phyloP scores from a whole-genome alignment of 2,113 vertebrate genomes.

The Pantherophis guttatus region DNA sequence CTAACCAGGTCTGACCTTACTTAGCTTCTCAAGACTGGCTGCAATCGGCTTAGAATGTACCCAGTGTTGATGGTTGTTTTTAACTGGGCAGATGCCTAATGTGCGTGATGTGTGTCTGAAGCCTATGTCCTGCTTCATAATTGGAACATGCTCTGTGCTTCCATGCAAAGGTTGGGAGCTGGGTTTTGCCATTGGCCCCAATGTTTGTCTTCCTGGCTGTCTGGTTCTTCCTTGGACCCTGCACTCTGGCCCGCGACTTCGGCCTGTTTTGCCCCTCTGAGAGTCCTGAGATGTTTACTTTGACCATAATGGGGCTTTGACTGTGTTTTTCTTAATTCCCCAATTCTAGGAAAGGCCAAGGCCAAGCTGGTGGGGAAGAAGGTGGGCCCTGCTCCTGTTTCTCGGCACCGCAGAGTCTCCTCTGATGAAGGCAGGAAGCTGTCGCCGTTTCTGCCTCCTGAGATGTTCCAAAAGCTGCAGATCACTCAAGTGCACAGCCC shows the following conservation, averaged over 20 bases:
- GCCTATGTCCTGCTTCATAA: neutral
- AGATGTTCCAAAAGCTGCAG: constrained; percentile 89
- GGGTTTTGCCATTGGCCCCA: neutral
- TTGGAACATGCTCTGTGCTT: neutral
- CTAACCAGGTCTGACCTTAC: neutral
- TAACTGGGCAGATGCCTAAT: neutral
- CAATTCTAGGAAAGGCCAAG: constrained; percentile 56
- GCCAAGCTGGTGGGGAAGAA: constrained; percentile 29
- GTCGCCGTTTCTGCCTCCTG: constrained; percentile 81
- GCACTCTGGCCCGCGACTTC: neutral
- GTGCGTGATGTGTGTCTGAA: neutral
- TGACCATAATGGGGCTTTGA: neutral
- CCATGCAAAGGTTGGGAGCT: neutral
- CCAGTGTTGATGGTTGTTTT: neutral
- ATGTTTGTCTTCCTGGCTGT: neutral
- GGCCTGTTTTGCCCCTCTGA: neutral
- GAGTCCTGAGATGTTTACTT: neutral
- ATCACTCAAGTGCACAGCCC: constrained; percentile 68
- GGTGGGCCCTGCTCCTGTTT: constrained; percentile 12
- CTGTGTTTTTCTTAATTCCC: neutral
- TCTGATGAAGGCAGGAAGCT: constrained; percentile 78
- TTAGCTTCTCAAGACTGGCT: neutral
- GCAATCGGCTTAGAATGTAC: neutral
- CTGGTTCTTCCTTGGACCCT: neutral
- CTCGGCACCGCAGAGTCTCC: constrained; percentile 71